These are phyloP conservation scores for Pocillopora damicornis DNA, from an alignment of 64 coral and sea anemone species.

Conservation along the genomic window DNA sequence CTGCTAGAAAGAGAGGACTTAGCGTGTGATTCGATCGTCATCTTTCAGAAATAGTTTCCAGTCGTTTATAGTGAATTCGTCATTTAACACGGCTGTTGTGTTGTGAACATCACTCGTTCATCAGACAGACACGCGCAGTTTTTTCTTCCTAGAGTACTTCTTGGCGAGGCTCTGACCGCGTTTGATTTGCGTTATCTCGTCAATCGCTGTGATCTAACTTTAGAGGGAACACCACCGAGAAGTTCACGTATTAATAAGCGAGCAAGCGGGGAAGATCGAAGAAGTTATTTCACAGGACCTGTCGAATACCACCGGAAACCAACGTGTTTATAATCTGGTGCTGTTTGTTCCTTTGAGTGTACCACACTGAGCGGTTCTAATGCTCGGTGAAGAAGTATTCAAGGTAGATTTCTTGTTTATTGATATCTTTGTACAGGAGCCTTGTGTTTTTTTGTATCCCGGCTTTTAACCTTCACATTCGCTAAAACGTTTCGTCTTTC, in stretches of 20 bases:
- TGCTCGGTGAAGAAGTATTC: not conserved
- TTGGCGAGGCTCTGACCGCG: not conserved
- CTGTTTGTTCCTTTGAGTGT: not conserved
- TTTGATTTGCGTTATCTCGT: not conserved
- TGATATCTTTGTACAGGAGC: not conserved
- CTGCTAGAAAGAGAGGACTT: not conserved
- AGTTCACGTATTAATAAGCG: not conserved
- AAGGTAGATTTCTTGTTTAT: not conserved
- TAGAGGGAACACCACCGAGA: not conserved
- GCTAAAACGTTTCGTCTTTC: not conserved
- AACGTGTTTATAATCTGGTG: constrained; percentile 11
- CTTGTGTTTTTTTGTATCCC: not conserved
- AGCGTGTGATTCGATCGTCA: not conserved
- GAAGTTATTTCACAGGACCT: not conserved
- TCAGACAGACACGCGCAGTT: not conserved
- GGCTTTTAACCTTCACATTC: not conserved
- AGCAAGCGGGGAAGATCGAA: not conserved
- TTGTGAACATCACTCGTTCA: not conserved
- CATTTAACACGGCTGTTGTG: not conserved
- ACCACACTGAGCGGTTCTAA: not conserved
- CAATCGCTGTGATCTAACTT: constrained; percentile 1
- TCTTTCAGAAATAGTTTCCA: not conserved
- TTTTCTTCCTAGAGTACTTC: not conserved
- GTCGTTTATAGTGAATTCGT: not conserved
- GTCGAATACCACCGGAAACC: constrained; percentile 16